Percentiles rank a stretch among this genome's conserved stretches.
These are phyloP conservation scores for Cantharis nigra DNA, from an alignment of 2,888 invertebrate genomes.

Conservation along the genomic window DNA sequence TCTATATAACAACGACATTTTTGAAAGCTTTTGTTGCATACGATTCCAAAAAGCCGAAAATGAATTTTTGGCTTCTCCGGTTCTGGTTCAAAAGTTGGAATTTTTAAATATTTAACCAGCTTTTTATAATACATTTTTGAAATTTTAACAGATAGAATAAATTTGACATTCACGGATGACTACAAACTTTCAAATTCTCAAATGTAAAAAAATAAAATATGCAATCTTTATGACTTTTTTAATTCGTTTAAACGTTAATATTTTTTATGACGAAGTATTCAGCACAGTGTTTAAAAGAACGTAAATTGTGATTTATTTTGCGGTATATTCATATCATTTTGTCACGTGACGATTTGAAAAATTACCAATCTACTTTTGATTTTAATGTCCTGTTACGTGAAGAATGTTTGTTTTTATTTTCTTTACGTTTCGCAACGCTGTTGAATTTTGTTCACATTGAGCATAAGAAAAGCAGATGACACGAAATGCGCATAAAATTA, in stretches of 20 bases:
- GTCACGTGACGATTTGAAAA: constrained; percentile 29
- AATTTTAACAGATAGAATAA: neutral
- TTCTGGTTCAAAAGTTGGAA: constrained; percentile 5
- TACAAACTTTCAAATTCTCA: neutral
- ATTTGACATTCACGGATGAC: neutral
- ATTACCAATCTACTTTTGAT: constrained; percentile 21
- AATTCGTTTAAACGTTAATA: constrained; percentile 5
- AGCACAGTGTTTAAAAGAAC: constrained; percentile 20
- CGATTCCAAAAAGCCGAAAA: constrained; percentile 47
- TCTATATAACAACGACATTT: constrained; percentile 44
- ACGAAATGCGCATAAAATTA: constrained; percentile 23
- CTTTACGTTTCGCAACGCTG: constrained; percentile 8
- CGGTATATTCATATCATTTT: constrained; percentile 24
- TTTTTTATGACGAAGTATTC: constrained; percentile 11
- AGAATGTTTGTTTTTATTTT: constrained; percentile 16
- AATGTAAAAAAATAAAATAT: neutral
- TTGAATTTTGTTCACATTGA: constrained; percentile 11
- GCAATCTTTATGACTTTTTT: neutral
- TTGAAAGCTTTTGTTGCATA: constrained; percentile 49
- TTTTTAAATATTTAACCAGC: neutral
- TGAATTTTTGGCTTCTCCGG: constrained; percentile 26
- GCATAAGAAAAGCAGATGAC: constrained; percentile 18
- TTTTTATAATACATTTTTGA: neutral
- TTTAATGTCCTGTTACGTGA: constrained; percentile 23
- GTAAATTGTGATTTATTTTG: constrained; percentile 26